phyloP scores from a whole-genome alignment of 2,113 vertebrate species.

The Leptobrachium ailaonicum region DNA sequence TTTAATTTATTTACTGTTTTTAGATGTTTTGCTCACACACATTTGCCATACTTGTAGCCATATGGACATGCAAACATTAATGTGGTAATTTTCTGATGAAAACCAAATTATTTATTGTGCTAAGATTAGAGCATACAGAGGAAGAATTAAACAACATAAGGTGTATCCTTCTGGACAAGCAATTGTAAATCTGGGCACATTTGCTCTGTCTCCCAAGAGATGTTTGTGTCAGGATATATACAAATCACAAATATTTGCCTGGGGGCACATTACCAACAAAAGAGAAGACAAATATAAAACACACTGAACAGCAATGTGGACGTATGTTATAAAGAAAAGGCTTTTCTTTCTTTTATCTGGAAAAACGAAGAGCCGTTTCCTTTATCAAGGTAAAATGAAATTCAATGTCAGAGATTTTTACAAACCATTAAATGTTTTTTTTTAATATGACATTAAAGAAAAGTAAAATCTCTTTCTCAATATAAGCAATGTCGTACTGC shows the following conservation, averaged over 20 bases:
- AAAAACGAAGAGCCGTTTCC: no score
- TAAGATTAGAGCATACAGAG: constrained; percentile 32
- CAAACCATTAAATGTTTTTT: no score
- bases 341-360: no score
- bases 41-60: constrained; percentile 33
- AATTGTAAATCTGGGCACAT: constrained; percentile 47
- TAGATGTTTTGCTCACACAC: constrained; percentile 38
- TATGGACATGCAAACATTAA: constrained; percentile 40
- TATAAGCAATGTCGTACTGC: no score
- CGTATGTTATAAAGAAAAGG: neutral
- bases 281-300: constrained; percentile 42
- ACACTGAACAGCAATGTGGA: constrained; percentile 23
- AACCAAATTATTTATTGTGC: constrained; percentile 48
- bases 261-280: constrained; percentile 45
- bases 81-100: constrained; percentile 43
- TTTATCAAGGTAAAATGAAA: no score
- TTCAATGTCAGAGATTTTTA: no score
- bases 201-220: constrained; percentile 41
- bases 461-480: no score
- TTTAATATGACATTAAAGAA: no score
- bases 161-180: constrained; percentile 46
- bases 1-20: constrained; percentile 31
- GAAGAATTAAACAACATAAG: constrained; percentile 42
- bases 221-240: constrained; percentile 45
- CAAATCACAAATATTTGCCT: constrained; percentile 47